Evolutionary conservation across 2,797 vertebrate species (phyloP).

Genomic region (Lacerta bilineata): DNA sequence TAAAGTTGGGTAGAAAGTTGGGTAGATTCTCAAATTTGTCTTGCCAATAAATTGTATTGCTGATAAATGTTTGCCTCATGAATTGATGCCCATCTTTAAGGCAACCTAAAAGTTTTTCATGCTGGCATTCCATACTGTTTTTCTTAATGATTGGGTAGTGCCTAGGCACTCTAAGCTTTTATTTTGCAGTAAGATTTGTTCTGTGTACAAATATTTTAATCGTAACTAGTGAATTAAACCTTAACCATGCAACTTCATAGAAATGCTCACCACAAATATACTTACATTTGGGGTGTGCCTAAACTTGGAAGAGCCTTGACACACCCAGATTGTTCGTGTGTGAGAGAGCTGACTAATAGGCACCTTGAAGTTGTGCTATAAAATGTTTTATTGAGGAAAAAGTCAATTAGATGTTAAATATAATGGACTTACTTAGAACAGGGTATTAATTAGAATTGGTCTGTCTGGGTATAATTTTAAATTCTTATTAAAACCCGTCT

Average conservation of each 20-base stretch:
- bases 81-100: background rate
- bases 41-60: background rate
- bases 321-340: background rate
- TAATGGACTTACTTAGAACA: conserved; percentile 10
- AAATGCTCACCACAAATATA: background rate
- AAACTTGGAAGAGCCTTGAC: conserved; percentile 33
- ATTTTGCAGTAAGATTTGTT: conserved; percentile 44
- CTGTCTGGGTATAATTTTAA: conserved; percentile 46
- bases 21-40: background rate
- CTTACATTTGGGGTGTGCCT: conserved; percentile 19
- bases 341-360: conserved; percentile 20
- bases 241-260: background rate
- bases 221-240: conserved; percentile 22
- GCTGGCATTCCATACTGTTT: background rate
- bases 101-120: background rate
- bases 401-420: conserved; percentile 55
- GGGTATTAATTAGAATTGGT: conserved; percentile 46
- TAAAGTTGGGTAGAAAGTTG: background rate
- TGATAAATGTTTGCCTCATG: background rate
- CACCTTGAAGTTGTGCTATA: conserved; percentile 39
- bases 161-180: conserved; percentile 30
- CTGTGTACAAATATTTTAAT: background rate
- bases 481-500: conserved; percentile 48
- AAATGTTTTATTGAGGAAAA: conserved; percentile 58
- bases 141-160: background rate